Evolutionary conservation across 2,888 invertebrate species (phyloP).

Genomic region (Erebia palarica): DNA sequence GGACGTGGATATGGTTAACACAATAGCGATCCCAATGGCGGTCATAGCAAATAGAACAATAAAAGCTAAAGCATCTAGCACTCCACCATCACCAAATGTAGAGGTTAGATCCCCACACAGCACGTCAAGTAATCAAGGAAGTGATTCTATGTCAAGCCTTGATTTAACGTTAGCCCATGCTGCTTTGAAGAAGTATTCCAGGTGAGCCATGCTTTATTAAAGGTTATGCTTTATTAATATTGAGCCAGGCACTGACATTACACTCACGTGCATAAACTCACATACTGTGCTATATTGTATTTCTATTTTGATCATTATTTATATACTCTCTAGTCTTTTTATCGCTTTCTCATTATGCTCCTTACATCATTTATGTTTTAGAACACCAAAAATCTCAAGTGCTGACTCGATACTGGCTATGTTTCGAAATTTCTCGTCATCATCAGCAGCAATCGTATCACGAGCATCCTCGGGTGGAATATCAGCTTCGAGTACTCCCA

Average conservation of each 20-base stretch:
- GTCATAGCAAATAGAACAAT: conserved; percentile 69
- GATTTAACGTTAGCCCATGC: conserved; percentile 85
- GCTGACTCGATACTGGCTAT: conserved; percentile 91
- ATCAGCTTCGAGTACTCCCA: conserved; percentile 87
- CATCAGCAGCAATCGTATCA: conserved; percentile 83
- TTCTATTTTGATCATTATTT: background rate
- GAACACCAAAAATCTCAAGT: conserved; percentile 86
- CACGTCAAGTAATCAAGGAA: conserved; percentile 89
- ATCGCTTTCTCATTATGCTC: background rate
- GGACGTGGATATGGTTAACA: conserved; percentile 84
- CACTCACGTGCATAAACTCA: too few relatives aligned
- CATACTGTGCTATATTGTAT: too few relatives aligned
- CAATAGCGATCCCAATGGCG: conserved; percentile 76
- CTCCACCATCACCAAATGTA: conserved; percentile 86
- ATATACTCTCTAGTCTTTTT: background rate
- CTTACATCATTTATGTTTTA: conserved; percentile 46
- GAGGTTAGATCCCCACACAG: conserved; percentile 85
- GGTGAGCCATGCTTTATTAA: conserved; percentile 48
- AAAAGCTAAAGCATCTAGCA: conserved; percentile 73
- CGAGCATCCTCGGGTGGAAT: conserved; percentile 84
- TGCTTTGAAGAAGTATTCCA: conserved; percentile 81
- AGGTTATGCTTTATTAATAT: too few relatives aligned
- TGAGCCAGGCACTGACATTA: too few relatives aligned
- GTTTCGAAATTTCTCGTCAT: conserved; percentile 89
- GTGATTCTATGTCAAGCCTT: conserved; percentile 89